These are phyloP conservation scores for Cephus cinctus DNA, from an alignment of 1,140 invertebrate genomes.

Conservation along the genomic window DNA sequence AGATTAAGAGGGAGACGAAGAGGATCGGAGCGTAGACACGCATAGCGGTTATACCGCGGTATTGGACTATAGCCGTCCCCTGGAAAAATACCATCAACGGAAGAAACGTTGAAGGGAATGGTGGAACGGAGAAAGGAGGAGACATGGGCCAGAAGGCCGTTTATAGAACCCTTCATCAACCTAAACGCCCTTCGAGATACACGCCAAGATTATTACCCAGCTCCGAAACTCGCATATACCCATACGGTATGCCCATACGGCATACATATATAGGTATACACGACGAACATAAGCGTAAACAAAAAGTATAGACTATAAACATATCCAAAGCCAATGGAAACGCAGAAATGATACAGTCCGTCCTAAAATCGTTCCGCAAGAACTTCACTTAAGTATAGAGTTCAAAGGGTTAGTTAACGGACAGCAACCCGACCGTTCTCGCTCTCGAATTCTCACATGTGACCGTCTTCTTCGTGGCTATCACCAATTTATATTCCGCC, in stretches of 20 bases:
- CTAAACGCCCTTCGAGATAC: constrained; percentile 46
- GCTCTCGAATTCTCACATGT: too few species aligned
- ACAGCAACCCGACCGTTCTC: not conserved
- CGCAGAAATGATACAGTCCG: constrained; percentile 40
- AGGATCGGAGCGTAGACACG: not conserved
- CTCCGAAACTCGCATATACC: constrained; percentile 14
- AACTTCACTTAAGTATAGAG: constrained; percentile 39
- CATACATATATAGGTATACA: too few species aligned
- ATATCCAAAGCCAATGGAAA: constrained; percentile 27
- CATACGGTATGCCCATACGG: too few species aligned
- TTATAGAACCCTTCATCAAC: constrained; percentile 55
- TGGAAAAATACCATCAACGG: too few species aligned
- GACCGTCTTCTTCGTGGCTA: too few species aligned
- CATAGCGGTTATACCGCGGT: not conserved
- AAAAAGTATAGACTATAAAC: too few species aligned
- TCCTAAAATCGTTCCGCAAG: constrained; percentile 42
- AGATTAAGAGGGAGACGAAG: not conserved
- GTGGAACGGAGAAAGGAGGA: constrained; percentile 18
- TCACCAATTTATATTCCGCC: too few species aligned
- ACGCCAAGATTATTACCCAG: constrained; percentile 37
- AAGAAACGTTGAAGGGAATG: constrained; percentile 1
- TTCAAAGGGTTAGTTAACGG: constrained; percentile 23
- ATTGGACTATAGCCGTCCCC: not conserved
- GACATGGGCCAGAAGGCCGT: constrained; percentile 25
- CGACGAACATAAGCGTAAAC: too few species aligned